Evolutionary conservation across 2,797 vertebrate genomes (phyloP), one percentile per base, ranked within the genome.

Genomic region (Gambelia wislizenii): DNA sequence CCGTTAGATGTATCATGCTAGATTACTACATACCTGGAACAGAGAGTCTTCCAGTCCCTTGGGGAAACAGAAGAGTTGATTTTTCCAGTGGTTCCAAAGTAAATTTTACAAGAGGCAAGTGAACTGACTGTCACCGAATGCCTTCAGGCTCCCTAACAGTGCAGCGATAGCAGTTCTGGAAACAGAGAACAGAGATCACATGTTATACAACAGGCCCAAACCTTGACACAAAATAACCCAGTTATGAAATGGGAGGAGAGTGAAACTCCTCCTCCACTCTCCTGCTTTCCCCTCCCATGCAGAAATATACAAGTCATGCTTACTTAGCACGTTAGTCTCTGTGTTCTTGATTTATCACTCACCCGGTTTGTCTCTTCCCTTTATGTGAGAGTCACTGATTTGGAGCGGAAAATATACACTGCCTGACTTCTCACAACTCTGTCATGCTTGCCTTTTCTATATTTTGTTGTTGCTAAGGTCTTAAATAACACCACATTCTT

Each of bases 1-100:
- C 10, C 52, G 27, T 9, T 52, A 25, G 18, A 56, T 33, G 25
- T 3, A 33, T 30, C 39, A 16, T 16, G n/a, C 33, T 61, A 7
- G 14, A 61, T 80, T 74, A 10, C 20, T 74, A 75, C 67, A 9
- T 86, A 86, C 78, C 88, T 86, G 36, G 36, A 82, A 56, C 7
- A 30, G 16, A 70, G 27, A 56, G 42, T 56, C 8, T 42, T 70
- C 47, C 22, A 54, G 25, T 70, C 25, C 49, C 78, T 61, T 39
- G 12, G 6, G 25, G 42, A 64, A 27, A 22, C 10, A 27, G 42
- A 61, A 87, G 25, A 10, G 36, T 10, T 44, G 12, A 36, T 61
- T 49, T 80, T n/a, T 42, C 18, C 39, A 39, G 0, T 20, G n/a
- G 36, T 6, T 74, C 5, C 4, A 3, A 59, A 33, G 36, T 18